Conservation (phyloP, 2,888 invertebrate genomes). For the Palloptera scutellata region DNA sequence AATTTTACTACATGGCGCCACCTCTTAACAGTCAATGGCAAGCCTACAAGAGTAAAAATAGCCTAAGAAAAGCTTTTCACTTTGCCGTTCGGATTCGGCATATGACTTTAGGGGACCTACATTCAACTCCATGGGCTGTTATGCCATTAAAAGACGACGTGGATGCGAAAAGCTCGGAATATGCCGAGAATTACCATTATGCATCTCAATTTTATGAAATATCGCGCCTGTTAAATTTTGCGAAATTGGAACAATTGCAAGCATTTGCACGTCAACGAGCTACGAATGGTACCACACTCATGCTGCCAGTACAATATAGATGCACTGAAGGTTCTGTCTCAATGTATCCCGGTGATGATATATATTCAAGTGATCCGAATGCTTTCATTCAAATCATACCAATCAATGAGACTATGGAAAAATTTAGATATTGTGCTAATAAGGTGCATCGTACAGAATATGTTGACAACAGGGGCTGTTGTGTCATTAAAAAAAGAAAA, state of each 20-base stretch:
- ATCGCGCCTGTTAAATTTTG: slow-evolving; percentile 68
- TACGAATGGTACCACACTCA: slow-evolving; percentile 66
- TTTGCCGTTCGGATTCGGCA: too few relatives aligned
- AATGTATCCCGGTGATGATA: slow-evolving; percentile 70
- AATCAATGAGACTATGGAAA: slow-evolving; percentile 50
- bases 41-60: too few relatives aligned
- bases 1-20: too few relatives aligned
- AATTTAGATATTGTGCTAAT: slow-evolving; percentile 54
- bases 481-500: too few relatives aligned
- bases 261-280: slow-evolving; percentile 70
- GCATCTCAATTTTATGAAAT: slow-evolving; percentile 84
- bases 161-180: too few relatives aligned
- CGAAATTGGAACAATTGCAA: slow-evolving; percentile 68
- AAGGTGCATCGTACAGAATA: slow-evolving; percentile 56
- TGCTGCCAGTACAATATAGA: slow-evolving; percentile 67
- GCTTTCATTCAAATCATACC: slow-evolving; percentile 43
- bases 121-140: too few relatives aligned
- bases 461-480: too few relatives aligned
- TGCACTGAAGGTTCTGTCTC: slow-evolving; percentile 70
- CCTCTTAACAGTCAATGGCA: too few relatives aligned
- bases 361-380: slow-evolving; percentile 64
- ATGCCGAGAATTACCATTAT: too few relatives aligned
- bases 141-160: too few relatives aligned
- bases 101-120: too few relatives aligned
- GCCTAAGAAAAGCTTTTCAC: too few relatives aligned